These are phyloP conservation scores for Melanerpes formicivorus DNA, from an alignment of 2,113 vertebrate species.

Conservation along the genomic window DNA sequence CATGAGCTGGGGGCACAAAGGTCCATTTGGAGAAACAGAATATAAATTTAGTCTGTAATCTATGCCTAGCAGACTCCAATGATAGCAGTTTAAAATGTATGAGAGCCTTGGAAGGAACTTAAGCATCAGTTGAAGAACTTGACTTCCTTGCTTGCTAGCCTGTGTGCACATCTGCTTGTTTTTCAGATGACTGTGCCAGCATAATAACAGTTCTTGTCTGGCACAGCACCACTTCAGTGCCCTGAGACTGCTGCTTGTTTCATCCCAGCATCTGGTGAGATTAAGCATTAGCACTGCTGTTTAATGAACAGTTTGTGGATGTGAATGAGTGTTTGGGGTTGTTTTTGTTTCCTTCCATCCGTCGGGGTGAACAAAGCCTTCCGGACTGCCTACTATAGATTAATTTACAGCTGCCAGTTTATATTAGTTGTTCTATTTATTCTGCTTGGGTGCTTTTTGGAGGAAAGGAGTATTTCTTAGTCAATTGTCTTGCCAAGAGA, in stretches of 20 bases:
- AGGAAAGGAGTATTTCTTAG: conserved; percentile 44
- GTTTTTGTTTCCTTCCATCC: conserved; percentile 33
- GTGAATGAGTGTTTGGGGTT: conserved; percentile 25
- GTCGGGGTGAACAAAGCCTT: conserved; percentile 24
- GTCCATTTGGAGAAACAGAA: background rate
- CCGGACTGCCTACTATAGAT: conserved; percentile 8
- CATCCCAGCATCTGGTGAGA: conserved; percentile 27
- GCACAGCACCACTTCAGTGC: background rate
- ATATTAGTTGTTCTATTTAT: conserved; percentile 61
- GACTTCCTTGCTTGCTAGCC: background rate
- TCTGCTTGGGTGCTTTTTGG: conserved; percentile 51
- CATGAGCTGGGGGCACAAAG: background rate
- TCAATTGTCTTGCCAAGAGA: conserved; percentile 37
- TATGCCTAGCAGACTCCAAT: background rate
- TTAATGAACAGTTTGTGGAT: conserved; percentile 29
- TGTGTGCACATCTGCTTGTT: background rate
- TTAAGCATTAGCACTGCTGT: conserved; percentile 27
- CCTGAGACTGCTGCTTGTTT: background rate
- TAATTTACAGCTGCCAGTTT: conserved; percentile 59
- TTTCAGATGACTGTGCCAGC: background rate
- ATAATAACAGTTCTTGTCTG: background rate
- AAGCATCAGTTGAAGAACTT: background rate
- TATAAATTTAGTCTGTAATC: background rate
- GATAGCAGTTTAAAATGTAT: background rate
- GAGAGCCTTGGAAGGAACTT: background rate